phyloP scores from a whole-genome alignment of 2,113 vertebrate genomes.

The Pseudois nayaur region DNA sequence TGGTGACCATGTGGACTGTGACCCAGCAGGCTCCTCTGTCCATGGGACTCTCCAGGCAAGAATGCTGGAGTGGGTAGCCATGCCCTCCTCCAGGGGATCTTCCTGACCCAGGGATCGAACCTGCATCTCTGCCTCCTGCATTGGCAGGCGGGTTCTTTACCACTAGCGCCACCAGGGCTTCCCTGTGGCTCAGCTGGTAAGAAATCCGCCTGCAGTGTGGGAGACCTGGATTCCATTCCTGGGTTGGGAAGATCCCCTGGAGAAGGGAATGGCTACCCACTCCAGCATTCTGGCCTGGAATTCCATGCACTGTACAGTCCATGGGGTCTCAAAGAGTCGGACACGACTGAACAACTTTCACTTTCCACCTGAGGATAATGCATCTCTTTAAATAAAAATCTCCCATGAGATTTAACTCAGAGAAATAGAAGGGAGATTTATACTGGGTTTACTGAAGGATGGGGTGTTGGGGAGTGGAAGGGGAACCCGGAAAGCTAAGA shows the following conservation, averaged over 20 bases:
- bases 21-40: neutral
- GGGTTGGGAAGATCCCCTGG: neutral
- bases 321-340: neutral
- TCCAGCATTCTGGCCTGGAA: neutral
- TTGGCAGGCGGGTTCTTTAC: neutral
- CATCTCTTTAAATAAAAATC: neutral
- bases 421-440: neutral
- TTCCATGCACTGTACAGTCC: neutral
- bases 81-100: neutral
- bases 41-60: neutral
- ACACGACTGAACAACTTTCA: neutral
- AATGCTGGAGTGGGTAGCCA: neutral
- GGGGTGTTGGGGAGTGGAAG: accelerated
- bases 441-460: neutral
- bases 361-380: neutral
- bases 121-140: neutral
- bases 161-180: neutral
- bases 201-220: neutral
- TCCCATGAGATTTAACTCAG: neutral
- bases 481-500: accelerated
- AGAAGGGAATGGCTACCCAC: neutral
- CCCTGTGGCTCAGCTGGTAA: neutral
- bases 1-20: neutral
- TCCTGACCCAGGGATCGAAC: neutral
- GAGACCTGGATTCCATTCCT: neutral